Percentiles rank a stretch among this genome's conserved stretches.
Evolutionary conservation across 2,113 vertebrate species (phyloP).

Genomic region (Odobenus rosmarus): DNA sequence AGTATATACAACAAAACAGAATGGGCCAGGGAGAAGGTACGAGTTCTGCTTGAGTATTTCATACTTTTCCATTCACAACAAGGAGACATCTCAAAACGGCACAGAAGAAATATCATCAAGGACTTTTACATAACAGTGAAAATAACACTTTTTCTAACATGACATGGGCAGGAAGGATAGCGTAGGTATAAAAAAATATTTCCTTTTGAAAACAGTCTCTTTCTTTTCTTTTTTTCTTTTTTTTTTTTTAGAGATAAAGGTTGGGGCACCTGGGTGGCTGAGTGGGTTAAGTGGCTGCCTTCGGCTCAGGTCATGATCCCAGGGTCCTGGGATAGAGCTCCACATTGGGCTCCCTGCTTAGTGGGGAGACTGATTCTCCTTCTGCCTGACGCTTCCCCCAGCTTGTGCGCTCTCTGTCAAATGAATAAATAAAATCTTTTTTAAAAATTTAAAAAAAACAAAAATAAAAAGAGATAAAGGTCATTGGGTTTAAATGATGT

Average conservation of each 20-base stretch:
- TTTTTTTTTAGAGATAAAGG: background rate
- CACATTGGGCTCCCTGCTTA: too few species aligned
- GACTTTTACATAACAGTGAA: conserved; percentile 39
- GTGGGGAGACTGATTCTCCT: too few species aligned
- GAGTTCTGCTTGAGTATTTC: background rate
- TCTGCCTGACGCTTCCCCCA: too few species aligned
- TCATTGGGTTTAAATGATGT: background rate
- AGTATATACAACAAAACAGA: background rate
- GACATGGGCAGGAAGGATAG: conserved; percentile 64
- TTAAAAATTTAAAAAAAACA: too few species aligned
- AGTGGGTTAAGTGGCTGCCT: background rate
- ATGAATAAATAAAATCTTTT: too few species aligned
- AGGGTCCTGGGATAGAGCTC: too few species aligned
- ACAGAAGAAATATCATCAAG: conserved; percentile 39
- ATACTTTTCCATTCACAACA: background rate
- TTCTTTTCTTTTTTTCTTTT: background rate
- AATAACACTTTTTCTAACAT: conserved; percentile 63
- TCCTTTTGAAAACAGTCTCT: conserved; percentile 58
- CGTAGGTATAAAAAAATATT: conserved; percentile 50
- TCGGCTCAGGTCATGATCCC: background rate
- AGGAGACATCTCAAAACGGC: conserved; percentile 19
- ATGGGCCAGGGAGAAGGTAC: background rate
- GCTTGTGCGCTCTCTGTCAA: too few species aligned
- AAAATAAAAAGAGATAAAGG: background rate
- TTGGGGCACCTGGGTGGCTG: background rate